phyloP scores from a whole-genome alignment of 2,113 vertebrate genomes.

The Rhodinocichla rosea region DNA sequence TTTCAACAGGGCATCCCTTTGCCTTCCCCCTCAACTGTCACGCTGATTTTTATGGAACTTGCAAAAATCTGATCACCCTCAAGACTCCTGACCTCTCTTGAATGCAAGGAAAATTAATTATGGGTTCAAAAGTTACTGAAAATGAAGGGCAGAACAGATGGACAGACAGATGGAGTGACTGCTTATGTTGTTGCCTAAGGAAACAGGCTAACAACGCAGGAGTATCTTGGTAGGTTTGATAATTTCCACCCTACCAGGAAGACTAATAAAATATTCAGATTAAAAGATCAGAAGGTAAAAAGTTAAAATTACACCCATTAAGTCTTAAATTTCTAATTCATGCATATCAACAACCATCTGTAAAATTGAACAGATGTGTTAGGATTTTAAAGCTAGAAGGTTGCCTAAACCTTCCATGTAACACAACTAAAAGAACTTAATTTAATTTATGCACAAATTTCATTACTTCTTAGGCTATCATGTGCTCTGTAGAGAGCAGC shows the following conservation, averaged over 20 bases:
- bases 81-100: neutral
- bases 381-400: neutral
- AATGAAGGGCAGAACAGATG: slow-evolving; percentile 57
- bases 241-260: neutral
- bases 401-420: neutral
- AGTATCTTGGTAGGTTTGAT: neutral
- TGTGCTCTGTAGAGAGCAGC: neutral
- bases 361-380: neutral
- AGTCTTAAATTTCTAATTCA: neutral
- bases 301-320: neutral
- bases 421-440: neutral
- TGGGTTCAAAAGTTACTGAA: slow-evolving; percentile 40
- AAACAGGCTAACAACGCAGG: slow-evolving; percentile 20
- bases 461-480: neutral
- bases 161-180: slow-evolving; percentile 56
- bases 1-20: neutral
- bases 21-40: neutral
- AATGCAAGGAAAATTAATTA: slow-evolving; percentile 21
- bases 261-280: neutral
- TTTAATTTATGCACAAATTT: neutral
- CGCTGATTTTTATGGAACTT: neutral
- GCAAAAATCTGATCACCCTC: neutral
- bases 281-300: neutral
- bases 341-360: neutral
- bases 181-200: slow-evolving; percentile 32